Percentiles rank a stretch among this genome's conserved stretches.
These are phyloP conservation scores for Cephonodes hylas DNA, from an alignment of 2,888 invertebrate species.

Conservation along the genomic window DNA sequence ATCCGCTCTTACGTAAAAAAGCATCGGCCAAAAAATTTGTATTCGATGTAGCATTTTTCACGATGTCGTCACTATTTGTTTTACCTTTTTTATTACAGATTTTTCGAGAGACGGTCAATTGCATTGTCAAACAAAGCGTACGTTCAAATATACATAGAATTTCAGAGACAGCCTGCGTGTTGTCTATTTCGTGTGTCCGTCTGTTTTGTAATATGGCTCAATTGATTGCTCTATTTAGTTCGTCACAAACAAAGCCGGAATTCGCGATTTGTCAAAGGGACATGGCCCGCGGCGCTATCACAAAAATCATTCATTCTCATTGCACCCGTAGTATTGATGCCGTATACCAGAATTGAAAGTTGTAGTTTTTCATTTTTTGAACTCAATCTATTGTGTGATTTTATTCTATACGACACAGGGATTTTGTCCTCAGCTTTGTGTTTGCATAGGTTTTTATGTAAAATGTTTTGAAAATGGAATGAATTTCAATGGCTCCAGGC, in stretches of 20 bases:
- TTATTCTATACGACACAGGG: not conserved
- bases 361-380: slow-evolving; percentile 4
- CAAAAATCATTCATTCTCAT: slow-evolving; percentile 13
- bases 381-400: not conserved
- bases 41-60: no score
- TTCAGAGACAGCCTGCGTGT: not conserved
- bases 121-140: not conserved
- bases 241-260: slow-evolving; percentile 7
- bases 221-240: not conserved
- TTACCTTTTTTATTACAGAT: not conserved
- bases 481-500: not conserved
- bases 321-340: slow-evolving; percentile 9
- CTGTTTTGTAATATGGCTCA: not conserved
- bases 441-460: not conserved
- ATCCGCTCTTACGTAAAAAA: no score
- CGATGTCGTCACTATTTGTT: not conserved
- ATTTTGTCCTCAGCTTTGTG: not conserved
- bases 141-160: not conserved
- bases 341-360: not conserved
- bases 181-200: not conserved
- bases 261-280: slow-evolving; percentile 7
- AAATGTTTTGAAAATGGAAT: not conserved
- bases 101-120: not conserved
- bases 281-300: not conserved
- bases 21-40: no score